phyloP scores from a whole-genome alignment of 2,113 vertebrate species.

The Ceuthmochares aereus region DNA sequence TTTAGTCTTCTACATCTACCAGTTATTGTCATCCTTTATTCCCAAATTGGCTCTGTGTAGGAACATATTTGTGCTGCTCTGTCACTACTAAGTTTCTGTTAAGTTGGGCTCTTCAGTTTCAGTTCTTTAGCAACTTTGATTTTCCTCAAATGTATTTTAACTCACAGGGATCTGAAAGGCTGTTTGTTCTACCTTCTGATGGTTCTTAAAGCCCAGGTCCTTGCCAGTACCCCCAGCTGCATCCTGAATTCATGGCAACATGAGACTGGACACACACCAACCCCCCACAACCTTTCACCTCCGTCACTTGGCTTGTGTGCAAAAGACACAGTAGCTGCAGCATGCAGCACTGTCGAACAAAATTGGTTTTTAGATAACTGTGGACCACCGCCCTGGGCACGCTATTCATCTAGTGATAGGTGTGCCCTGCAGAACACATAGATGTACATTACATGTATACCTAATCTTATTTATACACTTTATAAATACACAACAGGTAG shows the following conservation, averaged over 20 bases:
- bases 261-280: neutral
- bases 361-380: neutral
- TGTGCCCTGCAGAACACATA: neutral
- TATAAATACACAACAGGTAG: neutral
- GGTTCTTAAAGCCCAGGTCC: neutral
- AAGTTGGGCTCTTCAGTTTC: neutral
- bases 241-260: neutral
- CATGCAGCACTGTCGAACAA: neutral
- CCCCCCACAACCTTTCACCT: neutral
- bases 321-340: neutral
- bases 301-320: neutral
- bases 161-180: neutral
- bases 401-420: neutral
- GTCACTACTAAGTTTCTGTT: neutral
- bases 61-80: neutral
- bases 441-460: neutral
- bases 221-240: neutral
- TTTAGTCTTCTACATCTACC: conserved; percentile 24
- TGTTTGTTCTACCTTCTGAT: neutral
- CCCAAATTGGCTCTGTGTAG: neutral
- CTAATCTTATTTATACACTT: neutral
- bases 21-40: conserved; percentile 47
- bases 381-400: neutral
- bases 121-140: neutral
- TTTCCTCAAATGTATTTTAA: conserved; percentile 3